A percentile compares a stretch with the other conserved stretches of the same genome.
These are phyloP conservation scores for Scomber colias DNA, from an alignment of 2,113 vertebrate genomes.

Conservation along the genomic window DNA sequence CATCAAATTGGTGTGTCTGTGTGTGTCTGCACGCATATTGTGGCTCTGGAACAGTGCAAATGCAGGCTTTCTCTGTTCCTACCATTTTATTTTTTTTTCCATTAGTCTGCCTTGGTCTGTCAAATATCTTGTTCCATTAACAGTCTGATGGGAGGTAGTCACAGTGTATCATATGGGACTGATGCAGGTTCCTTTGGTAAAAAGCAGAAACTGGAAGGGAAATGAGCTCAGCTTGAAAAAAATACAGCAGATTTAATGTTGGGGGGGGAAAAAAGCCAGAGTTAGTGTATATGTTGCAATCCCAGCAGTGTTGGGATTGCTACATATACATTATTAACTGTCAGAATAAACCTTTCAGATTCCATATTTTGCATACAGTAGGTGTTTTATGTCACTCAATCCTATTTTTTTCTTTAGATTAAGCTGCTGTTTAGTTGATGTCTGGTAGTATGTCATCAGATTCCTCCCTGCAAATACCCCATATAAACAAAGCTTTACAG, in stretches of 20 bases:
- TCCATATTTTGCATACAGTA: too few relatives aligned
- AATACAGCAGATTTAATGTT: background rate
- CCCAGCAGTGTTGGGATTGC: too few relatives aligned
- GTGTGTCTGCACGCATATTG: background rate
- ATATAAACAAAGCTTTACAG: slow-evolving; percentile 5
- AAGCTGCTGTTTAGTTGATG: background rate
- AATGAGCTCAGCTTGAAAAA: background rate
- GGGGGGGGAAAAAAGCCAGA: background rate
- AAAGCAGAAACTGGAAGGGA: background rate
- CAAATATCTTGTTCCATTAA: background rate
- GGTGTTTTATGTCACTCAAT: too few relatives aligned
- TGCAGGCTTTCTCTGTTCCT: background rate
- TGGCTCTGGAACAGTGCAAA: background rate
- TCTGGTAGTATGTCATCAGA: background rate
- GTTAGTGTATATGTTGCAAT: too few relatives aligned
- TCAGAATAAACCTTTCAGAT: too few relatives aligned
- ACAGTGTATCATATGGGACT: background rate
- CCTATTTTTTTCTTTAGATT: background rate
- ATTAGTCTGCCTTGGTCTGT: background rate
- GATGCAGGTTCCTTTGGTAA: background rate
- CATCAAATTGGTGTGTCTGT: background rate
- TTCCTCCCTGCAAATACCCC: background rate
- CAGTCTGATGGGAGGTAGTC: background rate
- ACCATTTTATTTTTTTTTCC: background rate
- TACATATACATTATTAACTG: too few relatives aligned